Evolutionary conservation across 2,113 vertebrate genomes (phyloP), one percentile per base, ranked within the genome.

Genomic region (Abramis brama): DNA sequence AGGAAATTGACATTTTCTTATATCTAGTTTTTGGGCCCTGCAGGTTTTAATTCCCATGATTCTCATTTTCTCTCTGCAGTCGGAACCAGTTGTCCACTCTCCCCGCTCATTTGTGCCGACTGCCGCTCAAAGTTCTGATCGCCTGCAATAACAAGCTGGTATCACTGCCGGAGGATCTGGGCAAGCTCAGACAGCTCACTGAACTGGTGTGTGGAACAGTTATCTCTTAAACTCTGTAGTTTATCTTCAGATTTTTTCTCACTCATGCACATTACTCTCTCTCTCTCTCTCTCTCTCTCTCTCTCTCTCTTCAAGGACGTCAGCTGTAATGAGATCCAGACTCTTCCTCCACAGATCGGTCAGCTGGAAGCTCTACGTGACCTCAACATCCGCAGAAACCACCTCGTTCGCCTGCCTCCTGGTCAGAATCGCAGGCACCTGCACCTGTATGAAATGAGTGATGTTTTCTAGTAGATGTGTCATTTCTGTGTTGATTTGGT

Each of bases 251-350:
- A 50, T n/a, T 17, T 25, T 6, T 21, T 79, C 13, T 23, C 11
- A 15, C 39, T 70, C 19, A 19, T n/a, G 21, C 62, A 39, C 47
- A 73, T 73, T 17, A 25, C 33, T 33, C 33, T 4, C 33, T 33
- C 33, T 50, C n/a, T n/a, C n/a, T n/a, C 89, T 91, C 79, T 90
- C 66, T 30, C 6, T 19, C 55, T 77, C 33, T 33, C 33, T 4
- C 33, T 33, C 33, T 50, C 89, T 91, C 79, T 90, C 66, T 30
- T 57, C 23, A 33, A 99, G 98, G 98, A 99, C 83, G 97, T 99
- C 70, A 99, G 98, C 94, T 99, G 97, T 91, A 99, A 99, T 88
- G 98, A 99, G 94, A 97, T 99, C 94, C 97, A 97, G 93, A 96
- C 94, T 79, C 90, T 99, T 87, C 98, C 98, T 74, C 92, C 96